Evolutionary conservation across 2,888 invertebrate genomes (phyloP).

Genomic region (Cephonodes hylas): DNA sequence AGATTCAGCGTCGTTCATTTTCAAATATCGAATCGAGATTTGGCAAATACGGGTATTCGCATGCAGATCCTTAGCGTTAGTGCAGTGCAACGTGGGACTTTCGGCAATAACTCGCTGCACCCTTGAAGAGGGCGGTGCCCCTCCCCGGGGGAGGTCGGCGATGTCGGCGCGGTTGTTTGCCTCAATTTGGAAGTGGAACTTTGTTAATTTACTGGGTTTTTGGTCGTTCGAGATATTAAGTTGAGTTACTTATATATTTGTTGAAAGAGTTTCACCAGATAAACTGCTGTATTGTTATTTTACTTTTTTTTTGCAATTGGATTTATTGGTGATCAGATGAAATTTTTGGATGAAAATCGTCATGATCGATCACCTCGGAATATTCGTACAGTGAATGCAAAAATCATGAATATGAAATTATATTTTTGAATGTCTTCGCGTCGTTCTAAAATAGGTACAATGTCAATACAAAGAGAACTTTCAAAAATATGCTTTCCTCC

Average conservation of each 20-base stretch:
- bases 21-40: constrained; percentile 59
- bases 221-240: constrained; percentile 35
- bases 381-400: too few species aligned
- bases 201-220: constrained; percentile 49
- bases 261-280: too few species aligned
- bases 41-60: constrained; percentile 68
- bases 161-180: constrained; percentile 43
- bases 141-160: constrained; percentile 27
- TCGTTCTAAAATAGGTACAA: too few species aligned
- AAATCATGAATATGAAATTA: too few species aligned
- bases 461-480: too few species aligned
- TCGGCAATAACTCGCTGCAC: constrained; percentile 47
- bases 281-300: background rate
- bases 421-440: too few species aligned
- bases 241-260: background rate
- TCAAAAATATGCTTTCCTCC: too few species aligned
- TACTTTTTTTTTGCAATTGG: background rate
- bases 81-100: constrained; percentile 51
- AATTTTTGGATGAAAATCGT: too few species aligned
- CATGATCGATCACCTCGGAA: too few species aligned
- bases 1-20: constrained; percentile 49
- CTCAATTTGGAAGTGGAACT: constrained; percentile 42
- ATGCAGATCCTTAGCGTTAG: constrained; percentile 57
- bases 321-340: too few species aligned
- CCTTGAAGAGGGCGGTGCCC: constrained; percentile 35